These are phyloP conservation scores for Phrynocephalus forsythii DNA, from an alignment of 2,797 vertebrate genomes.

Conservation along the genomic window DNA sequence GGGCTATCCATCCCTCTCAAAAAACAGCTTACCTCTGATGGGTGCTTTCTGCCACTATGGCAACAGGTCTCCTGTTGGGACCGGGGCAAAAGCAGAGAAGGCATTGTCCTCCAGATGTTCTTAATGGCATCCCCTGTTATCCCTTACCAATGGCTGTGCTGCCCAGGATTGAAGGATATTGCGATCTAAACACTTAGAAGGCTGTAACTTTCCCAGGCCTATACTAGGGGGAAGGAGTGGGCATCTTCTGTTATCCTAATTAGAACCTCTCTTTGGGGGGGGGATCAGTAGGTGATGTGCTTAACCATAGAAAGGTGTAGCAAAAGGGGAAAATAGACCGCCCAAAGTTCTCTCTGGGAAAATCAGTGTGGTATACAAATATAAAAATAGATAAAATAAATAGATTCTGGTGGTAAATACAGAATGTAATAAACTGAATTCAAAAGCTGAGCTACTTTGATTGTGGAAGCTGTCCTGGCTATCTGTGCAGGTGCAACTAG, in stretches of 20 bases:
- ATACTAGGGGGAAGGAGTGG: background rate
- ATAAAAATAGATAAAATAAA: background rate
- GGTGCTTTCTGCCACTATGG: background rate
- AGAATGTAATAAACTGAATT: background rate
- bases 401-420: background rate
- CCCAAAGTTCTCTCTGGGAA: too few relatives aligned
- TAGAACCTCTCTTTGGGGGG: background rate
- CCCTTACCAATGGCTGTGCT: background rate
- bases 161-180: fast-evolving
- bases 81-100: background rate
- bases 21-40: background rate
- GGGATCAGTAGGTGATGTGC: too few relatives aligned
- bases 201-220: background rate
- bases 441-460: background rate
- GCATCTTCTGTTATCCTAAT: background rate
- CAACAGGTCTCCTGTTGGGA: background rate
- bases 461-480: too few relatives aligned
- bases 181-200: background rate
- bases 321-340: background rate
- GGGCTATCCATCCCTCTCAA: too few relatives aligned
- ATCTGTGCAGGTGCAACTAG: background rate
- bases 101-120: background rate
- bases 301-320: background rate
- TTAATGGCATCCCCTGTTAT: background rate
- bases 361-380: too few relatives aligned